Conservation (phyloP, 2,797 vertebrate species). For the Mus minutoides region DNA sequence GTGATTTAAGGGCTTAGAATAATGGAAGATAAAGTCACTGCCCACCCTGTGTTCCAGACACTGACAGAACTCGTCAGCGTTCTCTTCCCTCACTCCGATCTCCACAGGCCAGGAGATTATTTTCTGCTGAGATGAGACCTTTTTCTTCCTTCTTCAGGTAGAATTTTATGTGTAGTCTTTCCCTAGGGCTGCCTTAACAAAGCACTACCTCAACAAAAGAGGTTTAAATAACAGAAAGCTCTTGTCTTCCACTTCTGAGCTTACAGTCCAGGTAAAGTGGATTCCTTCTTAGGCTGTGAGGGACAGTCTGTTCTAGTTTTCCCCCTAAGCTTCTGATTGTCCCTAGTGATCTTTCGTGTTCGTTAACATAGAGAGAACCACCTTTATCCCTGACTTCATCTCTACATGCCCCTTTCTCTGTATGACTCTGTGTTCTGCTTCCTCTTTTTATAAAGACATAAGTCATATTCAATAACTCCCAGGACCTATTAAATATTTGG, state of each 20-base stretch:
- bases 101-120: constrained; percentile 14
- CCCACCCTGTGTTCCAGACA: constrained; percentile 53
- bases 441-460: neutral
- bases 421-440: neutral
- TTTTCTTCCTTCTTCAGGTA: constrained; percentile 33
- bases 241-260: neutral
- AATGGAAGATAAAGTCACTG: constrained; percentile 80
- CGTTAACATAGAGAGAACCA: neutral
- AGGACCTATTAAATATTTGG: neutral
- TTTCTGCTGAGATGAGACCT: constrained; percentile 69
- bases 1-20: constrained; percentile 75
- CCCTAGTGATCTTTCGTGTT: neutral
- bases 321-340: neutral
- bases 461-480: neutral
- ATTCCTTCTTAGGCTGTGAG: neutral
- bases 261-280: neutral
- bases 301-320: neutral
- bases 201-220: neutral
- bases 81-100: constrained; percentile 32
- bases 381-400: neutral
- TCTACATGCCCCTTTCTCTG: neutral
- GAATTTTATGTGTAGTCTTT: neutral
- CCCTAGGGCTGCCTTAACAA: neutral
- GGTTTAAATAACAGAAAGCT: neutral
- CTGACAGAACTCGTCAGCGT: constrained; percentile 25